phyloP scores from a whole-genome alignment of 2,113 vertebrate genomes.

The Mixornis gularis region DNA sequence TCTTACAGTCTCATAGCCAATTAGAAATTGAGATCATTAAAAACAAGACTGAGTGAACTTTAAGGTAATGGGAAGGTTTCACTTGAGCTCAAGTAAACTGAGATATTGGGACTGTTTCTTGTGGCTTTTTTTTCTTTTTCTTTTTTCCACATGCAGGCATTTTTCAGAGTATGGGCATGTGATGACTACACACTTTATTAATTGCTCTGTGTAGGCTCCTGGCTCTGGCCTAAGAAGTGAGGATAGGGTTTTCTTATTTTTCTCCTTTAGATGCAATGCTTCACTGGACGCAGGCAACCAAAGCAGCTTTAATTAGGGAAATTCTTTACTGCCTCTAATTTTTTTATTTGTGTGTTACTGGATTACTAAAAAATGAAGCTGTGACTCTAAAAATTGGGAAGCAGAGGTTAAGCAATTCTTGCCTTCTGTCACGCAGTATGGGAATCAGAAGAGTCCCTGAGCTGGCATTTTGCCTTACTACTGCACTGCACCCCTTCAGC shows the following conservation, averaged over 20 bases:
- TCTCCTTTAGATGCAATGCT: not conserved
- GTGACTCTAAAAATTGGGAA: not conserved
- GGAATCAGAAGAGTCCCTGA: not conserved
- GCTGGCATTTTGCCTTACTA: not conserved
- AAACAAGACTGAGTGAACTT: not conserved
- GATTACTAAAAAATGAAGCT: not conserved
- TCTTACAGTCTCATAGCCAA: not conserved
- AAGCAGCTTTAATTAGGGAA: not conserved
- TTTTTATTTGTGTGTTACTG: not conserved
- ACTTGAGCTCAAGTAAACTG: not conserved
- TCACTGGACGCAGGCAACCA: not conserved
- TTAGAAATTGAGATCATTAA: not conserved
- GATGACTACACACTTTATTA: not conserved
- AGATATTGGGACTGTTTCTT: not conserved
- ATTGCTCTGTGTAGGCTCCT: not conserved
- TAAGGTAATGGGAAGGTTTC: not conserved
- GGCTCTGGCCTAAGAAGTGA: not conserved
- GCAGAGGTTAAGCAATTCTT: not conserved
- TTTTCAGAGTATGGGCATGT: not conserved
- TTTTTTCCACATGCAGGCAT: not conserved
- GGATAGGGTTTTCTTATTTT: not conserved
- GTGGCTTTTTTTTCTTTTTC: not conserved
- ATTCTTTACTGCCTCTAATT: not conserved
- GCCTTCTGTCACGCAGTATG: rapidly evolving
- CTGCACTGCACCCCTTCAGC: not conserved